Conservation (phyloP, 2,113 vertebrate species). For the Pollimyrus isidori region DNA sequence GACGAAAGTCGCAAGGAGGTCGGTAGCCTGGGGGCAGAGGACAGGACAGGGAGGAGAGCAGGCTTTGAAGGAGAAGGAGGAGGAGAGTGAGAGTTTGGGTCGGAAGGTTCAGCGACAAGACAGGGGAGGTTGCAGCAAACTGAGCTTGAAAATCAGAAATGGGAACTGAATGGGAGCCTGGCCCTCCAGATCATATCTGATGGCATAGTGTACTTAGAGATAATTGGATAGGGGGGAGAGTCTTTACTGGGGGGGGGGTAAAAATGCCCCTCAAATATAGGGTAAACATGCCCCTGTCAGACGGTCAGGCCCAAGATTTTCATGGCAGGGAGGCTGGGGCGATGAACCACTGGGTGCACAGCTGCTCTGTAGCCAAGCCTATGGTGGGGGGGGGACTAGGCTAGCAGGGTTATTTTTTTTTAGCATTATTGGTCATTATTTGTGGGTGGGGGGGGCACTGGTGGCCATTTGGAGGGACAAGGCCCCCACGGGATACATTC, state of each 20-base stretch:
- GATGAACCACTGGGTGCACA: background rate
- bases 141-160: background rate
- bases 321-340: background rate
- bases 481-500: background rate
- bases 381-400: background rate
- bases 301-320: no score
- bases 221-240: no score
- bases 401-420: background rate
- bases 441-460: background rate
- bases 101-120: background rate
- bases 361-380: background rate
- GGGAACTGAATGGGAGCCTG: background rate
- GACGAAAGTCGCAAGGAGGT: conserved; percentile 87
- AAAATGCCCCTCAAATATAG: no score
- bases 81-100: background rate
- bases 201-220: background rate
- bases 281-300: no score
- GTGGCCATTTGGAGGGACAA: background rate
- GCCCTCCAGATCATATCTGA: background rate
- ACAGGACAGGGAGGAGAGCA: background rate
- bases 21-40: conserved; percentile 16
- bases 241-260: no score
- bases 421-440: background rate
- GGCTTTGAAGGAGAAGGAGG: background rate
- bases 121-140: background rate